phyloP scores from a whole-genome alignment of 2,113 vertebrate species.

The Microcebus griseorufus region DNA sequence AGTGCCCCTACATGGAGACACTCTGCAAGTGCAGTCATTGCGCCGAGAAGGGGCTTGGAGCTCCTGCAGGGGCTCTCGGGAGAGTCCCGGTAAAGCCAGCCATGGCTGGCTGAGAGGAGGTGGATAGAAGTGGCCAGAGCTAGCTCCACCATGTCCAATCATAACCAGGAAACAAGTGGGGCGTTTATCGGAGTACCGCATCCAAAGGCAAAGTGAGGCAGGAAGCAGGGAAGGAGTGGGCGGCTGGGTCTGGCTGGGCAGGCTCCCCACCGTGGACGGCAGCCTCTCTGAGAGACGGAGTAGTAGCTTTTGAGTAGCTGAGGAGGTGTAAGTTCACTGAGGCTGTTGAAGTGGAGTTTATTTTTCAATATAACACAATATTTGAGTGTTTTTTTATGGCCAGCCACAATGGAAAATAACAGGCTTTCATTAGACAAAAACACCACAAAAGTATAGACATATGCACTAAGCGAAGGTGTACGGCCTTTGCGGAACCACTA shows the following conservation, averaged over 20 bases:
- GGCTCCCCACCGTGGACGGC: too few species aligned
- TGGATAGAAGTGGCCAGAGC: background rate
- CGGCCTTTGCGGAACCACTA: background rate
- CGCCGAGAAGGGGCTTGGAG: background rate
- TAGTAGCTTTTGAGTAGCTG: background rate
- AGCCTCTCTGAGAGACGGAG: background rate
- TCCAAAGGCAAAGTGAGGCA: background rate
- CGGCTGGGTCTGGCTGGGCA: too few species aligned
- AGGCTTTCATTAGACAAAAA: background rate
- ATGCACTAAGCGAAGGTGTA: background rate
- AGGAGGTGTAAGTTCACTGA: background rate
- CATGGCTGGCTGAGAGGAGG: background rate
- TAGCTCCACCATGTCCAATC: background rate
- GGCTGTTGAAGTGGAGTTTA: background rate
- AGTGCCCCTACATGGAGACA: background rate
- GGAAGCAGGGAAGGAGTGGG: background rate
- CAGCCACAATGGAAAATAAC: background rate
- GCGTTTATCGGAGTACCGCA: background rate
- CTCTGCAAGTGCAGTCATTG: background rate
- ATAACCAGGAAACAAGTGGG: background rate
- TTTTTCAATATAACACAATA: background rate
- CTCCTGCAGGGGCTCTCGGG: background rate
- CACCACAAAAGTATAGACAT: background rate
- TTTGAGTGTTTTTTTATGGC: background rate
- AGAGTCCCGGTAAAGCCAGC: background rate